Base-by-base conservation (phyloP, 2,888 invertebrate species). In the Phengaris alcon region DNA sequence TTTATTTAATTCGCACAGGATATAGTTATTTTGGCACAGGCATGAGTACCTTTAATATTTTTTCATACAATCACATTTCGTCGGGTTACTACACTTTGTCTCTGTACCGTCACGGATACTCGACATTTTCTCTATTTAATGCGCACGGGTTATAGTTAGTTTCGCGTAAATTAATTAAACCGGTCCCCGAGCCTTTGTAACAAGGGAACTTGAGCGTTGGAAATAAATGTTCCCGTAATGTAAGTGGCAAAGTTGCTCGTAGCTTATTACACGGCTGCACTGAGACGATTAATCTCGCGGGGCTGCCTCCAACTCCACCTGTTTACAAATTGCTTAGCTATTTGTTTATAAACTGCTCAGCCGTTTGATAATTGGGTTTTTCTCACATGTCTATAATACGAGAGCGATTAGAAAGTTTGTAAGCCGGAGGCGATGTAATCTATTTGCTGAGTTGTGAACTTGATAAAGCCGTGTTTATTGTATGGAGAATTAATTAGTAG, bases 181-280 rank as follows among this genome's bases (percentile, higher is more conserved):
- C 83, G 82, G 83, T 84, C 84, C 84, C 81, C 81, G 85, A 64
- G 64, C 87, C 87, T 86, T 85, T 84, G 85, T 84, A 84, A 88
- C 85, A 86, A 85, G 84, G 84, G 83, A 90, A 90, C 90, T 87
- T 90, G 90, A 84, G 88, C 87, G 87, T 86, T 85, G 86, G 85
- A 88, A 90, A 91, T 90, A 90, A 91, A 90, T 89, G 90, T 89
- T 88, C 88, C 89, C 90, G 88, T 90, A 91, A 91, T 90, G 88
- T 89, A 90, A 90, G 88, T 88, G 88, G 89, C 85, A 85, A 92
- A 91, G 90, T 92, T 91, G 87, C 85, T 88, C 90, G 87, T 88
- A 87, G 85, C 86, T 89, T 90, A 90, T 90, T 90, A 86, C 86
- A 85, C 84, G 81, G 83, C 81, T 82, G 83, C 82, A 81, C 83